These are phyloP conservation scores for Porites lobata DNA, from an alignment of 92 coral and sea anemone genomes.

Conservation along the genomic window DNA sequence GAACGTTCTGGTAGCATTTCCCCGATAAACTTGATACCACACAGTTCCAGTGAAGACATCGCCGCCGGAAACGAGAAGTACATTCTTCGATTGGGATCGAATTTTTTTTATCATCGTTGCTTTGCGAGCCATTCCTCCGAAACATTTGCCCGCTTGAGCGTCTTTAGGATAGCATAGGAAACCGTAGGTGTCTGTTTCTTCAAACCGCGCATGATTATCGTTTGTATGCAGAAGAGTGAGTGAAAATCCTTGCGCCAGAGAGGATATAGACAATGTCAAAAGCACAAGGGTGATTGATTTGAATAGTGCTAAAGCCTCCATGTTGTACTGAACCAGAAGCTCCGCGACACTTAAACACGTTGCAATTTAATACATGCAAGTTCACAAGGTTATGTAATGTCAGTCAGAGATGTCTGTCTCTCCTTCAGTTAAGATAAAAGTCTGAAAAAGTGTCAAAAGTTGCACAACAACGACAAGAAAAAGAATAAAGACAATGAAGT, in stretches of 20 bases:
- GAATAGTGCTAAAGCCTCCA: not conserved
- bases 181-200: slow-evolving; percentile 80
- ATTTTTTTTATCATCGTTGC: slow-evolving; percentile 79
- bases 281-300: not conserved
- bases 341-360: too few species aligned
- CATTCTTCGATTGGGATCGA: slow-evolving; percentile 70
- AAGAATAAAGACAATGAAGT: too few species aligned
- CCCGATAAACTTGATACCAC: slow-evolving; percentile 85
- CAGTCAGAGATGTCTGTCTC: too few species aligned
- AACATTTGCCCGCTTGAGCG: slow-evolving; percentile 66
- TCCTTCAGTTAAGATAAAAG: too few species aligned
- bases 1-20: slow-evolving; percentile 85
- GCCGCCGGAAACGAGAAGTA: slow-evolving; percentile 87
- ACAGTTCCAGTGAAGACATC: slow-evolving; percentile 90
- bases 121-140: slow-evolving; percentile 87
- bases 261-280: not conserved
- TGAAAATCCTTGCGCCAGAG: slow-evolving; percentile 43
- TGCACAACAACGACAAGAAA: too few species aligned
- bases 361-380: too few species aligned
- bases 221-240: slow-evolving; percentile 92
- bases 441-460: too few species aligned
- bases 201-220: slow-evolving; percentile 89
- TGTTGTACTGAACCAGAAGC: not conserved
- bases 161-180: slow-evolving; percentile 71
- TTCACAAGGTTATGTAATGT: too few species aligned